Evolutionary conservation across 2,113 vertebrate genomes (phyloP).

Genomic region (Psittacus erithacus): DNA sequence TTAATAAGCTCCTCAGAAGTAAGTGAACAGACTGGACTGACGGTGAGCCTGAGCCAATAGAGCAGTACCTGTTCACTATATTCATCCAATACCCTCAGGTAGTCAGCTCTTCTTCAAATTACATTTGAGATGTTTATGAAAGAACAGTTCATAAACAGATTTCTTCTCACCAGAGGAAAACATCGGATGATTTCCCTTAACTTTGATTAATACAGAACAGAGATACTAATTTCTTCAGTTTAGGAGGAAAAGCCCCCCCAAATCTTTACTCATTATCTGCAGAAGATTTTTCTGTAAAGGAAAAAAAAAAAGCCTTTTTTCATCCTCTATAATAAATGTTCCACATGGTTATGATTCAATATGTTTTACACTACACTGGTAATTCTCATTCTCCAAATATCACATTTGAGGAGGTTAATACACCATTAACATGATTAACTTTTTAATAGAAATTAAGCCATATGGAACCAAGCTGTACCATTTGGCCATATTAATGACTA

Average conservation of each 20-base stretch:
- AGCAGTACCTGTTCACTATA: background rate
- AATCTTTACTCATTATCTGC: background rate
- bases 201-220: background rate
- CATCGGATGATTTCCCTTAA: background rate
- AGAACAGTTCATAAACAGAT: background rate
- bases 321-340: background rate
- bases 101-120: background rate
- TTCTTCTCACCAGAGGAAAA: background rate
- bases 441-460: conserved; percentile 35
- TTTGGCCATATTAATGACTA: background rate
- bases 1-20: background rate
- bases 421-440: conserved; percentile 33
- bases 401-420: conserved; percentile 14
- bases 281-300: background rate
- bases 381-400: conserved; percentile 44
- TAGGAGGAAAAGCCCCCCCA: background rate
- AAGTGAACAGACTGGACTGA: background rate
- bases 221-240: background rate
- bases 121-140: background rate
- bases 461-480: conserved; percentile 13
- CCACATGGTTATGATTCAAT: conserved; percentile 9
- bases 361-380: background rate
- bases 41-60: background rate
- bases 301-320: background rate
- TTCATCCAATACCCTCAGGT: background rate